These are phyloP conservation scores for Idaea dimidiata DNA, from an alignment of 2,888 invertebrate species.

Conservation along the genomic window DNA sequence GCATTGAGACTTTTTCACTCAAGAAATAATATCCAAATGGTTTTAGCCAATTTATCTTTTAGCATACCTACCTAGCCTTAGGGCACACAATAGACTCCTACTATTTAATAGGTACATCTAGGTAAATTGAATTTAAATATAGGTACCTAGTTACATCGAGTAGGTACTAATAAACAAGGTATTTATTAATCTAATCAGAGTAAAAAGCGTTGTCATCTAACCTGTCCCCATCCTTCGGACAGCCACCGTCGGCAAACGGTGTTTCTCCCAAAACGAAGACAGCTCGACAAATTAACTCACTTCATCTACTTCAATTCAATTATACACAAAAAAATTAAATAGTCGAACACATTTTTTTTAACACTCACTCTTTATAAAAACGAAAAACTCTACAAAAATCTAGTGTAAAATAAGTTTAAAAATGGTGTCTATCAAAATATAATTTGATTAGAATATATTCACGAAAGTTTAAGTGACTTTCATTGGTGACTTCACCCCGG, in stretches of 20 bases:
- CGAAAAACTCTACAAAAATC: neutral
- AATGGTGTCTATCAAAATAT: constrained; percentile 16
- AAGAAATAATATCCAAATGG: no score
- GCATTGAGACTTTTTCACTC: no score
- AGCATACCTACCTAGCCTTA: no score
- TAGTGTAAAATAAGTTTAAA: neutral
- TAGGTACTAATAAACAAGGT: no score
- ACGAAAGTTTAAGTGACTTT: constrained; percentile 58
- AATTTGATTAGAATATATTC: constrained; percentile 28
- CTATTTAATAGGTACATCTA: no score
- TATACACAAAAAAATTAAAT: constrained; percentile 15
- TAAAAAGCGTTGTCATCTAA: constrained; percentile 46
- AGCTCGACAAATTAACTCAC: constrained; percentile 56
- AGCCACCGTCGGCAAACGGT: constrained; percentile 77
- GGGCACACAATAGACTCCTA: no score
- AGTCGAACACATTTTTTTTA: constrained; percentile 8
- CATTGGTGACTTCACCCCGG: constrained; percentile 68
- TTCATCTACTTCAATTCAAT: constrained; percentile 18
- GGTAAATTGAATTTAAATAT: no score
- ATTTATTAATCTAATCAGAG: neutral
- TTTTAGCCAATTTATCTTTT: no score
- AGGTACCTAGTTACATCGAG: no score
- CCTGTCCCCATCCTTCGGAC: constrained; percentile 89
- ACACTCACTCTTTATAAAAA: neutral
- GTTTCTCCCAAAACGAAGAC: constrained; percentile 82